These are phyloP conservation scores for Microchirus variegatus DNA, from an alignment of 2,797 vertebrate species.

Conservation along the genomic window DNA sequence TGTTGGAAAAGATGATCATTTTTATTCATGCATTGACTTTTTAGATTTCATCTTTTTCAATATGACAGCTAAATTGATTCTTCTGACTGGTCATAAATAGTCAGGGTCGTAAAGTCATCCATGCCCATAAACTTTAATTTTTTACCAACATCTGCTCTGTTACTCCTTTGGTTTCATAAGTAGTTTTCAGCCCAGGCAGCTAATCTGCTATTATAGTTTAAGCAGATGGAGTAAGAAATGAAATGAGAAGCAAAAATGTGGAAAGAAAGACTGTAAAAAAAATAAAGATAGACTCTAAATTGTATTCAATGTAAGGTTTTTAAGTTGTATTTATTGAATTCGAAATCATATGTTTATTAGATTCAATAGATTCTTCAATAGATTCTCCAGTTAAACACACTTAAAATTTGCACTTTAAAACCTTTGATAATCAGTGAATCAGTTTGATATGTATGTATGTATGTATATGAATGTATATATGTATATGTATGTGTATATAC, in stretches of 20 bases:
- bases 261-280: background rate
- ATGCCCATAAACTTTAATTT: background rate
- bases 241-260: background rate
- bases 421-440: too few relatives aligned
- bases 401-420: too few relatives aligned
- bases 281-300: background rate
- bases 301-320: background rate
- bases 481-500: too few relatives aligned
- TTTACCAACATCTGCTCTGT: slow-evolving; percentile 17
- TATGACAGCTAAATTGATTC: background rate
- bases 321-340: too few relatives aligned
- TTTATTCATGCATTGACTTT: background rate
- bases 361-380: too few relatives aligned
- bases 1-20: too few relatives aligned
- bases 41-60: background rate
- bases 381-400: too few relatives aligned
- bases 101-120: slow-evolving; percentile 1
- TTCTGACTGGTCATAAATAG: slow-evolving; percentile 9
- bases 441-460: too few relatives aligned
- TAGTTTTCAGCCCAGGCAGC: background rate
- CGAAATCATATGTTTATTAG: too few relatives aligned
- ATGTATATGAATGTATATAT: too few relatives aligned
- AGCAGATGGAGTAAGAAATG: slow-evolving; percentile 10
- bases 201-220: slow-evolving; percentile 12
- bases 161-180: slow-evolving; percentile 1